These are phyloP conservation scores for Coptodon bakossiorum DNA, from an alignment of 2,113 vertebrate species.

Conservation along the genomic window DNA sequence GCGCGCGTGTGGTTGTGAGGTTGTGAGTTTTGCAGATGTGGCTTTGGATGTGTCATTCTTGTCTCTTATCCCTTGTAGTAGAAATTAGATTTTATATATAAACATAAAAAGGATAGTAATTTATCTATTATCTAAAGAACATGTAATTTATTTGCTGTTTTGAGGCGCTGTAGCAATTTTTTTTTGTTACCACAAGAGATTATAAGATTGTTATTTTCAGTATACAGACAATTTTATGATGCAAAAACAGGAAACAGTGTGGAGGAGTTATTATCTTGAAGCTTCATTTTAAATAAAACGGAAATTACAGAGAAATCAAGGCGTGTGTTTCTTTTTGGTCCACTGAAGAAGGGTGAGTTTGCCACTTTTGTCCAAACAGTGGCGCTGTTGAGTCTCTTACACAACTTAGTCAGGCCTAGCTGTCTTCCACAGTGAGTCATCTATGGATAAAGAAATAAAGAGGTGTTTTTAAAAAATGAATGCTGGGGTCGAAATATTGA, in stretches of 20 bases:
- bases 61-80: conserved; percentile 50
- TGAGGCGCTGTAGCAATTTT: conserved; percentile 49
- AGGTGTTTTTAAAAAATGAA: neutral
- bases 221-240: conserved; percentile 26
- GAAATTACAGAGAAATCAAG: conserved; percentile 5
- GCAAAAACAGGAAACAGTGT: conserved; percentile 34
- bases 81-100: conserved; percentile 58
- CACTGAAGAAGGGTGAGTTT: neutral
- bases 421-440: neutral
- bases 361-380: conserved; percentile 1
- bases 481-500: neutral
- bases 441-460: neutral
- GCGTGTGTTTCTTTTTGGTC: neutral
- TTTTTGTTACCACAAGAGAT: conserved; percentile 53
- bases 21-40: neutral
- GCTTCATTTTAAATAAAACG: conserved; percentile 57
- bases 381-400: conserved; percentile 31
- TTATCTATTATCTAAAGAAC: conserved; percentile 71
- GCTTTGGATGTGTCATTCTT: conserved; percentile 28
- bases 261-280: conserved; percentile 29
- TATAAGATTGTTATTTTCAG: conserved; percentile 52
- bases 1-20: neutral
- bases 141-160: conserved; percentile 74
- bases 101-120: conserved; percentile 64
- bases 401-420: neutral